Evolutionary conservation across 2,797 vertebrate species (phyloP), one percentile per base, ranked within the genome.

Genomic region (Lacerta agilis): DNA sequence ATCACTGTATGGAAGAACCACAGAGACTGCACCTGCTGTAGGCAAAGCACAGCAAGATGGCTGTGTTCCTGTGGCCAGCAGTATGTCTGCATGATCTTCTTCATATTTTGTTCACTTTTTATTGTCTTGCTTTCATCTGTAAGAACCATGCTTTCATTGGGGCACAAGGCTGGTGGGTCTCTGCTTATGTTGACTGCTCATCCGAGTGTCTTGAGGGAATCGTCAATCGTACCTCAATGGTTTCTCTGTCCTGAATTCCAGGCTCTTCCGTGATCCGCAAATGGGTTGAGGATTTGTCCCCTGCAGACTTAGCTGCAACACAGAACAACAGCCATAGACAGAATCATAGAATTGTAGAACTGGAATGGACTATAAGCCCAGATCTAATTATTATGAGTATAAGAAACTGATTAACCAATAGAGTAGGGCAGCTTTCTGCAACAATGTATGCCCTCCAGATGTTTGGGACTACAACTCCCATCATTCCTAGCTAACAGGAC

Each of bases 231-330:
- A 81, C 17, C 4, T 90, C 87, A 10, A 88, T 5, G 5, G 27
- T 67, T 41, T 87, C 86, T 88, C 84, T 66, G 2, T 5, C 87
- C 36, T 66, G 58, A 0, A 0, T 1, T 27, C 75, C 8, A 64
- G 38, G 25, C 1, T 91, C 64, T 27, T 85, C 84, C 13, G 64
- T 4, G 43, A 8, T 4, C 0, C 41, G 78, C 1, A 0, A 0
- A 3, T 45, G 11, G 0, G 1, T 0, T 13, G 93, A 66, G 0
- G 97, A 95, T 89, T 95, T 95, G 20, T 97, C 97, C 85, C 92
- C 93, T 1, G 18, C 85, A 0, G 94, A 96, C 41, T 49, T 71
- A 38, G 93, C 90, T 71, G 95, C 6, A 76, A 85, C 82, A 85
- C 58, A 33, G 0, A 86, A 45, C 33, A 41, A 72, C 18, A 64